Evolutionary conservation across 2,113 vertebrate genomes (phyloP).

Genomic region (Probosciger aterrimus): DNA sequence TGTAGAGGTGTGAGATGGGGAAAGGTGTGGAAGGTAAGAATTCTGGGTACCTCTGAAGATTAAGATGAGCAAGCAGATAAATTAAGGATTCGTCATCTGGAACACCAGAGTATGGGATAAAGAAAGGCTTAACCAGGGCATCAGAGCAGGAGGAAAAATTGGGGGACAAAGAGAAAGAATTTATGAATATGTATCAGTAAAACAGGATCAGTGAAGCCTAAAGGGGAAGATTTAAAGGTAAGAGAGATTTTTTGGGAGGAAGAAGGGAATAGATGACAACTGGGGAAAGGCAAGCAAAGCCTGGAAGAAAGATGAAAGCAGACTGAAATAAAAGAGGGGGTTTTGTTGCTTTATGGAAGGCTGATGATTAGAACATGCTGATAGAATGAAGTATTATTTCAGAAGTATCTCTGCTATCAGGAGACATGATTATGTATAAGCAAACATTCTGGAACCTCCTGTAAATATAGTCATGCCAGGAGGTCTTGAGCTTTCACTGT

Average conservation of each 20-base stretch:
- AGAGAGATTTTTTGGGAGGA: background rate
- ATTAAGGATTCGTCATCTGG: background rate
- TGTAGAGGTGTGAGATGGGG: background rate
- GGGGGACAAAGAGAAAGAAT: background rate
- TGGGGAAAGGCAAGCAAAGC: background rate
- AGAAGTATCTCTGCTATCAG: background rate
- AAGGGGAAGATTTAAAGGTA: background rate
- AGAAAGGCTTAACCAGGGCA: conserved; percentile 8
- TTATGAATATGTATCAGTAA: background rate
- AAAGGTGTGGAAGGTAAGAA: background rate
- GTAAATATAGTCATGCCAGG: background rate
- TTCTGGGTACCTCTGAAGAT: background rate
- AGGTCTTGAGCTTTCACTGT: background rate
- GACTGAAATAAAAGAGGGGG: background rate
- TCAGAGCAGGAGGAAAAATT: background rate
- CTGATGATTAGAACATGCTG: background rate
- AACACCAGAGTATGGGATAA: background rate
- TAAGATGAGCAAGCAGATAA: background rate
- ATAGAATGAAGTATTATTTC: background rate
- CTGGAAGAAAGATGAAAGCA: background rate
- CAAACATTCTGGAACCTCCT: background rate
- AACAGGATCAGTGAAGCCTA: background rate
- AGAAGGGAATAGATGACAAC: background rate
- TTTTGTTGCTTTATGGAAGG: background rate
- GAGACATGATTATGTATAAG: background rate